Conservation (phyloP, 2,113 vertebrate species). For the Patagioenas fasciata region DNA sequence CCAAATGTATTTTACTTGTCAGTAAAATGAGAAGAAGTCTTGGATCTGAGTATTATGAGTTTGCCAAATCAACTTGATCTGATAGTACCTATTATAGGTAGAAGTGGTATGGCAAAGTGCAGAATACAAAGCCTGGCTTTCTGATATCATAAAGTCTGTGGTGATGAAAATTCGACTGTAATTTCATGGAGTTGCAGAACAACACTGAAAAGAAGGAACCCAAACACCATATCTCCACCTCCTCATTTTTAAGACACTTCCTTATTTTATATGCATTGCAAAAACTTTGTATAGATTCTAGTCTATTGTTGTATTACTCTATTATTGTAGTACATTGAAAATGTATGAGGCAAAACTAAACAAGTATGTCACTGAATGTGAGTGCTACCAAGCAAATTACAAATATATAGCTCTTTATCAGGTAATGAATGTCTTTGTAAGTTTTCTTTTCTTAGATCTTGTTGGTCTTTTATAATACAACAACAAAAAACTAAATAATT, state of each 20-base stretch:
- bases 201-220: neutral
- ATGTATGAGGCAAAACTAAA: neutral
- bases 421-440: neutral
- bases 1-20: conserved; percentile 47
- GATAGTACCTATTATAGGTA: neutral
- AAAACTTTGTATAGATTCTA: neutral
- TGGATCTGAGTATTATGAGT: neutral
- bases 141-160: neutral
- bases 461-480: neutral
- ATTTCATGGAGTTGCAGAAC: neutral
- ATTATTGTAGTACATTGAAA: neutral
- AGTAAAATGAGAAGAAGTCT: conserved; percentile 23
- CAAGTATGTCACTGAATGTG: neutral
- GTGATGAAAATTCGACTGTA: neutral
- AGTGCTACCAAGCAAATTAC: neutral
- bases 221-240: fast-evolving
- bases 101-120: neutral
- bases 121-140: neutral
- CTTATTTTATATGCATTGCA: neutral
- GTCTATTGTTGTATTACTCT: neutral
- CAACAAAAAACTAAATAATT: neutral
- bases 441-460: neutral
- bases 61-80: neutral
- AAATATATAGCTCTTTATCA: neutral
- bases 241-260: neutral